phyloP scores from a whole-genome alignment of 2,888 invertebrate species.

The Theretra japonica region DNA sequence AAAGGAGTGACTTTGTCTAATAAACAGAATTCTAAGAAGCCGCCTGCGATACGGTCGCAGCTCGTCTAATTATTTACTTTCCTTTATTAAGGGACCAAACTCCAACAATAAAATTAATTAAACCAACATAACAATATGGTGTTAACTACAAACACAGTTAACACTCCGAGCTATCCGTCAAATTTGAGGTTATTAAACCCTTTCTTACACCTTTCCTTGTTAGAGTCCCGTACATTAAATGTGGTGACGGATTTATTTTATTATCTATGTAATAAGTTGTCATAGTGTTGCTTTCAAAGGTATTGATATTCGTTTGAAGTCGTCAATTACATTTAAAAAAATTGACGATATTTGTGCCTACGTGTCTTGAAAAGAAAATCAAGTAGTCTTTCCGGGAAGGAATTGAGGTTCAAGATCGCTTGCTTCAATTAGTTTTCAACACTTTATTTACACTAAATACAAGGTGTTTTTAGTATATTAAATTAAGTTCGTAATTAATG shows the following conservation, averaged over 20 bases:
- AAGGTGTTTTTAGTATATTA: no score
- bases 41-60: neutral
- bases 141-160: conserved; percentile 14
- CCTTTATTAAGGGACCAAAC: conserved; percentile 1
- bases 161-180: neutral
- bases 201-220: neutral
- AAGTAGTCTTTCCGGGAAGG: no score
- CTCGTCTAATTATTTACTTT: neutral
- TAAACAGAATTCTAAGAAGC: neutral
- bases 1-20: neutral
- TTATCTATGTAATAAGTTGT: no score
- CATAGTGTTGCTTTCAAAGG: no score
- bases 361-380: no score
- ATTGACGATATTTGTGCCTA: no score
- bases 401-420: no score
- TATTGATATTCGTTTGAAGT: no score
- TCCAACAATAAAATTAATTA: conserved; percentile 14
- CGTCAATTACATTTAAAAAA: no score
- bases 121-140: conserved; percentile 21
- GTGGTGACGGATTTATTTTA: neutral
- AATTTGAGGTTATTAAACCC: neutral
- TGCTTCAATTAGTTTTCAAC: no score
- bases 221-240: neutral
- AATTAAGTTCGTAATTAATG: no score
- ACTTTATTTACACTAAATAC: no score